Conservation (phyloP, 2,888 invertebrate species). For the Cancer borealis region DNA sequence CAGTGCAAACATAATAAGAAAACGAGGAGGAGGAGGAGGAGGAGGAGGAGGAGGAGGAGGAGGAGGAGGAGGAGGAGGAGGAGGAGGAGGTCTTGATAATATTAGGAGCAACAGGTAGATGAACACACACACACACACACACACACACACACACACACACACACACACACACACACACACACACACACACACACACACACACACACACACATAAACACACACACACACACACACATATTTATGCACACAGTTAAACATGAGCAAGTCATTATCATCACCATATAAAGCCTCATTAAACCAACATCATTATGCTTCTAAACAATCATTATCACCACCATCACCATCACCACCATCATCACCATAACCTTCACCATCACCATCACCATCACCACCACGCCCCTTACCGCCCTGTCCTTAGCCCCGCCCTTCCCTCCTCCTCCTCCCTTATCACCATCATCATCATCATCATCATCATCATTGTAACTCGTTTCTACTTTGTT, state of each 20-base stretch:
- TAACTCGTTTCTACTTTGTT: too few relatives aligned
- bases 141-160: slow-evolving; percentile 22
- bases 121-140: background rate
- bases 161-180: slow-evolving; percentile 38
- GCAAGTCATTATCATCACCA: background rate
- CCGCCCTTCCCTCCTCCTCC: background rate
- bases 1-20: background rate
- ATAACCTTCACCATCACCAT: background rate
- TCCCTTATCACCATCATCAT: background rate
- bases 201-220: slow-evolving; percentile 29
- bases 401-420: too few relatives aligned
- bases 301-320: background rate
- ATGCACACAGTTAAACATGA: background rate
- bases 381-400: too few relatives aligned
- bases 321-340: background rate
- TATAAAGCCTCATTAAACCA: background rate
- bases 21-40: background rate
- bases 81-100: background rate
- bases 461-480: background rate
- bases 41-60: too few relatives aligned
- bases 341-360: background rate
- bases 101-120: background rate
- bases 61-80: background rate
- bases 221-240: slow-evolving; percentile 30
- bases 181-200: slow-evolving; percentile 40